These are phyloP conservation scores for Rutpela maculata DNA, from an alignment of 2,888 invertebrate species.

Conservation along the genomic window DNA sequence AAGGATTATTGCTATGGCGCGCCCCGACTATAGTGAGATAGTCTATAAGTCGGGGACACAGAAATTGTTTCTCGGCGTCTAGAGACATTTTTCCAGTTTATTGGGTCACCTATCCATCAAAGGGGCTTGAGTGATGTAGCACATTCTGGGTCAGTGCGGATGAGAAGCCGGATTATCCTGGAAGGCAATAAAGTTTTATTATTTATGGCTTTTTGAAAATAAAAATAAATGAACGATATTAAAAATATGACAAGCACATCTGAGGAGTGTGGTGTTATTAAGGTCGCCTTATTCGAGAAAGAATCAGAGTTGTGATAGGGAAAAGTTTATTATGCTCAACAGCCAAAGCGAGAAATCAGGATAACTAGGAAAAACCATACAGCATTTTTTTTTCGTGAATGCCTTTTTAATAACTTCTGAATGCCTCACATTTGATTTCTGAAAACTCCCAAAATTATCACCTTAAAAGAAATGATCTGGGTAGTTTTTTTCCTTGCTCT, in stretches of 20 bases:
- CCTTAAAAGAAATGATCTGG: too few species aligned
- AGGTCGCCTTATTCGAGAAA: background rate
- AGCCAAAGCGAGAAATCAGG: too few species aligned
- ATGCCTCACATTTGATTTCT: too few species aligned
- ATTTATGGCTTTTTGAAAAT: slow-evolving; percentile 6
- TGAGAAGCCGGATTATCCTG: slow-evolving; percentile 15
- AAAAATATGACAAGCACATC: background rate
- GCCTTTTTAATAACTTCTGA: too few species aligned
- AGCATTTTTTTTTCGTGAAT: too few species aligned
- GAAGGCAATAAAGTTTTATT: slow-evolving; percentile 17
- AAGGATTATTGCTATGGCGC: slow-evolving; percentile 80
- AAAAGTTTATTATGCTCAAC: too few species aligned
- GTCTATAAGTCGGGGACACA: slow-evolving; percentile 93
- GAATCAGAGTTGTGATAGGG: too few species aligned
- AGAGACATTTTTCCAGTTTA: slow-evolving; percentile 68
- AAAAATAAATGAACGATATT: background rate
- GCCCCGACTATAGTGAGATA: slow-evolving; percentile 98
- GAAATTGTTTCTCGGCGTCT: slow-evolving; percentile 85
- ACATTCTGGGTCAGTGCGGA: slow-evolving; percentile 28
- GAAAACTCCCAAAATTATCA: too few species aligned
- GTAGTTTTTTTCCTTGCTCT: too few species aligned
- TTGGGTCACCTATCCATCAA: slow-evolving; percentile 51
- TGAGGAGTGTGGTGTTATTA: background rate
- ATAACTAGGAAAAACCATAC: too few species aligned
- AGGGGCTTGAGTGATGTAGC: slow-evolving; percentile 15